phyloP scores from a whole-genome alignment of 2,113 vertebrate species.

The Ceuthmochares aereus region DNA sequence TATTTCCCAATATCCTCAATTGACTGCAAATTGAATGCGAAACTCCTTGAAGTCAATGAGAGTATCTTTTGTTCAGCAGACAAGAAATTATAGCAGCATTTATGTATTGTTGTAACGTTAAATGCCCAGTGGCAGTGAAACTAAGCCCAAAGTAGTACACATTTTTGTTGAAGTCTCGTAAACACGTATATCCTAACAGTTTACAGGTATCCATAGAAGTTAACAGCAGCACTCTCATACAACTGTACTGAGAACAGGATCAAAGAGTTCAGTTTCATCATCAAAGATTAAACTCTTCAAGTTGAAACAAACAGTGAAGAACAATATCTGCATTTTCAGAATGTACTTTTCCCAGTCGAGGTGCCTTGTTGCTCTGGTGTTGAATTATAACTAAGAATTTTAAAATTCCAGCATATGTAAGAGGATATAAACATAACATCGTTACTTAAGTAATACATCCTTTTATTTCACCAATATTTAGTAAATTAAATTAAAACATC shows the following conservation, averaged over 20 bases:
- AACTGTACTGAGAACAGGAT: not conserved
- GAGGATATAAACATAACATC: constrained; percentile 25
- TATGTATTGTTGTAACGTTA: not conserved
- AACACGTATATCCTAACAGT: not conserved
- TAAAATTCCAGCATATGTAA: constrained; percentile 26
- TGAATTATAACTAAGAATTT: constrained; percentile 12
- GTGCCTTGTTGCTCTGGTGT: not conserved
- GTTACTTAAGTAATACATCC: constrained; percentile 17
- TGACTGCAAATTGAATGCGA: not conserved
- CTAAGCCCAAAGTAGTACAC: not conserved
- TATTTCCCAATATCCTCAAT: not conserved
- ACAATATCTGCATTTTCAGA: constrained; percentile 12
- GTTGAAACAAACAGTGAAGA: not conserved
- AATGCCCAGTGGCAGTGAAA: not conserved
- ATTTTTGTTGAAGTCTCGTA: not conserved
- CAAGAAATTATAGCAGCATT: not conserved
- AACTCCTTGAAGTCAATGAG: not conserved
- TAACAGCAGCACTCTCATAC: not conserved
- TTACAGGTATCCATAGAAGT: not conserved
- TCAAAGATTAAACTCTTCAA: not conserved
- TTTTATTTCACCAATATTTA: constrained; percentile 23
- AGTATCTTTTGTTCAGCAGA: not conserved
- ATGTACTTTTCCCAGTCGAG: not conserved
- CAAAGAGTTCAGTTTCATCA: not conserved
- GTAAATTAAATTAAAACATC: constrained; percentile 48